Conservation (phyloP, 2,797 vertebrate genomes). For the Cryptoblepharus egeriae region DNA sequence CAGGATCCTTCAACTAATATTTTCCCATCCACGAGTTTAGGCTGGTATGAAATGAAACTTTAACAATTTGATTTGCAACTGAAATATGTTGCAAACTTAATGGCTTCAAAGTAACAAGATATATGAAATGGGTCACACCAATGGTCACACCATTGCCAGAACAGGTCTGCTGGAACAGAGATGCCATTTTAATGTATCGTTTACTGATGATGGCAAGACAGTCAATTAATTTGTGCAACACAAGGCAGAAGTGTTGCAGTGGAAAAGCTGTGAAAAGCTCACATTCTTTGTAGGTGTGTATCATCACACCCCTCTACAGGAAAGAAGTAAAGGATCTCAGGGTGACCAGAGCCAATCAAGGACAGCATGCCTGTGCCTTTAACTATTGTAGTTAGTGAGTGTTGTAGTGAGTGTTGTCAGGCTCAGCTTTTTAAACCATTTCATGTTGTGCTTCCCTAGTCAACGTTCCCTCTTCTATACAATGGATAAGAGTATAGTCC, state of each 20-base stretch:
- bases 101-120: conserved; percentile 33
- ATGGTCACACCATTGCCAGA: too few species aligned
- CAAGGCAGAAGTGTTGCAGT: background rate
- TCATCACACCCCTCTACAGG: background rate
- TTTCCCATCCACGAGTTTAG: conserved; percentile 23
- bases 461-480: too few species aligned
- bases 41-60: conserved; percentile 34
- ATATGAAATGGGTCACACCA: background rate
- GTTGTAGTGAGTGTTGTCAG: too few species aligned
- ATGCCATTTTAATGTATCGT: conserved; percentile 20
- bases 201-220: conserved; percentile 18
- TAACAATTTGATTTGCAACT: conserved; percentile 37
- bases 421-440: too few species aligned
- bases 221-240: background rate
- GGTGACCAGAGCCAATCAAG: too few species aligned
- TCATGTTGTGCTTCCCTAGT: too few species aligned
- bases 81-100: conserved; percentile 40
- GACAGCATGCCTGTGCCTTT: too few species aligned
- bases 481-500: too few species aligned
- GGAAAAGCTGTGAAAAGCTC: background rate
- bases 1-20: conserved; percentile 47
- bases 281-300: background rate
- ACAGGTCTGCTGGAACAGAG: background rate
- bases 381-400: too few species aligned
- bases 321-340: background rate